phyloP scores from a whole-genome alignment of 2,888 invertebrate species.

The Drosophila rellima region DNA sequence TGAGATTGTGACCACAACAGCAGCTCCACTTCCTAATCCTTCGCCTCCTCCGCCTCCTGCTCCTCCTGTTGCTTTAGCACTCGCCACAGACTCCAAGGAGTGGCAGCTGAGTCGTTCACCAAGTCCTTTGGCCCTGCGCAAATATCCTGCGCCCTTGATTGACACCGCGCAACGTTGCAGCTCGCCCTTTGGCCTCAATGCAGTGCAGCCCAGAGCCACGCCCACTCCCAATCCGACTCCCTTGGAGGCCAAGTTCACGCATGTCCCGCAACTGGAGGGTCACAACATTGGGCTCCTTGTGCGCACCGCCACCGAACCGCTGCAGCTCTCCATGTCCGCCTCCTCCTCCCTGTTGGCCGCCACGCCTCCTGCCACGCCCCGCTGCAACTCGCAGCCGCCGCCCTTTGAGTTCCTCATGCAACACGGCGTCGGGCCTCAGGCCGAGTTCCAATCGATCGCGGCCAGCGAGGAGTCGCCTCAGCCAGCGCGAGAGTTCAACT shows the following conservation, averaged over 20 bases:
- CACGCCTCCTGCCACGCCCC: slow-evolving; percentile 68
- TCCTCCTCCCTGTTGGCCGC: slow-evolving; percentile 67
- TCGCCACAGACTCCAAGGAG: slow-evolving; percentile 19
- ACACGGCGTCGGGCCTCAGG: slow-evolving; percentile 40
- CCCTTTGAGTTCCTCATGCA: slow-evolving; percentile 77
- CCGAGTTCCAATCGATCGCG: slow-evolving; percentile 55
- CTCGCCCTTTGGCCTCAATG: slow-evolving; percentile 80
- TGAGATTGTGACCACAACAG: slow-evolving; percentile 63
- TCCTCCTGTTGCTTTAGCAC: neutral
- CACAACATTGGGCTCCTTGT: slow-evolving; percentile 82
- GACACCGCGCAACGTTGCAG: slow-evolving; percentile 73
- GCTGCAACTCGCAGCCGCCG: slow-evolving; percentile 71
- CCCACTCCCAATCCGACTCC: slow-evolving; percentile 29
- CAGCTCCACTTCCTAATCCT: neutral
- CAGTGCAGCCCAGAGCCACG: slow-evolving; percentile 42
- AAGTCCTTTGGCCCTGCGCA: slow-evolving; percentile 59
- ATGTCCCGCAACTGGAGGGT: slow-evolving; percentile 81
- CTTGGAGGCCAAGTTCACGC: slow-evolving; percentile 48
- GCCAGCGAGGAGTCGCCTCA: slow-evolving; percentile 48
- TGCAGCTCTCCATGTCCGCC: slow-evolving; percentile 57
- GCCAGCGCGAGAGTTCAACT: slow-evolving; percentile 50
- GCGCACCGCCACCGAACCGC: slow-evolving; percentile 63
- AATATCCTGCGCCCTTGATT: slow-evolving; percentile 76
- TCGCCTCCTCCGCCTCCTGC: neutral
- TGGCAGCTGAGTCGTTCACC: slow-evolving; percentile 63